phyloP scores from a whole-genome alignment of 2,113 vertebrate genomes.

The Sciurus niger region DNA sequence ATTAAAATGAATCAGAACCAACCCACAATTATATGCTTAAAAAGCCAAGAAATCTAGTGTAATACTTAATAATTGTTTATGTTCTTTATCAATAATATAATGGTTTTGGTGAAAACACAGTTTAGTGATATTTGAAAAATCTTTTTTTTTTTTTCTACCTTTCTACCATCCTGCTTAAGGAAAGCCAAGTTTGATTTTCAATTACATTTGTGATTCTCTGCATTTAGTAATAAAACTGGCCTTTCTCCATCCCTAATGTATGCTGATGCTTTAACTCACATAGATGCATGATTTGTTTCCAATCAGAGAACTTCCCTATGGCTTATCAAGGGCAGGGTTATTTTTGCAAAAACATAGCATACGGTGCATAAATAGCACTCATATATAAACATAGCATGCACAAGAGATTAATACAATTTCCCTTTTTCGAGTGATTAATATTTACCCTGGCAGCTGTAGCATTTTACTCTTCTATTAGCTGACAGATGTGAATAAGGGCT shows the following conservation, averaged over 20 bases:
- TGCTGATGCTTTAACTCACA: conserved; percentile 20
- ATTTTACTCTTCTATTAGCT: conserved; percentile 73
- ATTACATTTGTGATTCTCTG: conserved; percentile 35
- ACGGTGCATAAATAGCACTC: conserved; percentile 67
- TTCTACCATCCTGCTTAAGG: not conserved
- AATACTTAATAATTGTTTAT: not conserved
- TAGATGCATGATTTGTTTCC: conserved; percentile 71
- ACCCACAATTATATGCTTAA: not conserved
- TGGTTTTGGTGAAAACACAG: not conserved
- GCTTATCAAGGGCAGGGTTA: conserved; percentile 74
- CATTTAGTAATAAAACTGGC: conserved; percentile 46
- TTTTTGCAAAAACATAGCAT: conserved; percentile 74
- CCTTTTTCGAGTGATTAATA: conserved; percentile 80
- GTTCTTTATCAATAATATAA: not conserved
- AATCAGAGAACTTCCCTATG: conserved; percentile 69
- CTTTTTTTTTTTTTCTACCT: not conserved
- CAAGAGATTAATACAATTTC: conserved; percentile 83
- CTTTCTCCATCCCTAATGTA: not conserved
- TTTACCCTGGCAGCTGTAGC: conserved; percentile 79
- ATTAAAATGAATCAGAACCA: not conserved
- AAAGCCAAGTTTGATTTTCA: not conserved
- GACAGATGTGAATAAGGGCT: conserved; percentile 79
- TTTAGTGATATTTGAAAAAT: not conserved
- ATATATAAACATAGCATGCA: conserved; percentile 75
- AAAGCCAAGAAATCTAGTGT: not conserved